These are phyloP conservation scores for Pipra filicauda DNA, from an alignment of 2,113 vertebrate genomes.

Conservation along the genomic window DNA sequence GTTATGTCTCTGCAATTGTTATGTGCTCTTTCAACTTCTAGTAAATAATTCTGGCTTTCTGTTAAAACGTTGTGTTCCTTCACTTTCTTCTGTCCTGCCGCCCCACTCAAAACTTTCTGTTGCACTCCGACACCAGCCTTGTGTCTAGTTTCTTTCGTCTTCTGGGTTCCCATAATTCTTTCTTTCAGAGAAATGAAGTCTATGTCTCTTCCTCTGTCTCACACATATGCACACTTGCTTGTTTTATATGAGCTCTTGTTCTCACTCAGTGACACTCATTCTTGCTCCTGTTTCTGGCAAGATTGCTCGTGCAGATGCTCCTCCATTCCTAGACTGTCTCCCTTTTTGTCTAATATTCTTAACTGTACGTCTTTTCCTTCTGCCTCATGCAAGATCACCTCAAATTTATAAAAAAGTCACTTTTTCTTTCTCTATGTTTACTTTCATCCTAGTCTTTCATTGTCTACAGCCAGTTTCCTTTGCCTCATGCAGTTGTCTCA, in stretches of 20 bases:
- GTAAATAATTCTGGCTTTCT: neutral
- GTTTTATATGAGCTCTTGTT: neutral
- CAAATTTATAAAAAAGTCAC: neutral
- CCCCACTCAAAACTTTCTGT: conserved; percentile 13
- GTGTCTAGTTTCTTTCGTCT: neutral
- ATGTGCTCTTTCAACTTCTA: neutral
- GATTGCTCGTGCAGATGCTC: neutral
- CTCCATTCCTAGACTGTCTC: neutral
- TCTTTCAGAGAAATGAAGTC: neutral
- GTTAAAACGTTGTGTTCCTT: neutral
- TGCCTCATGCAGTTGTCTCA: neutral
- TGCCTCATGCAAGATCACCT: neutral
- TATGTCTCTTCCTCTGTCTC: neutral
- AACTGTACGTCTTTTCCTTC: neutral
- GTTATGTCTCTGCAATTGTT: neutral
- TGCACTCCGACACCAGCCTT: neutral
- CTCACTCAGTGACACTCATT: neutral
- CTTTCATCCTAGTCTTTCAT: neutral
- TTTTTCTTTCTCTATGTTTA: neutral
- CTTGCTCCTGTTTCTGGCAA: neutral
- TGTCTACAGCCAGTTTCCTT: neutral
- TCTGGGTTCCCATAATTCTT: neutral
- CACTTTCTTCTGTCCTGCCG: neutral
- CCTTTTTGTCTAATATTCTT: neutral
- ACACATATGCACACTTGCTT: neutral